phyloP scores from a whole-genome alignment of 64 coral and sea anemone species.

The Porites lutea region DNA sequence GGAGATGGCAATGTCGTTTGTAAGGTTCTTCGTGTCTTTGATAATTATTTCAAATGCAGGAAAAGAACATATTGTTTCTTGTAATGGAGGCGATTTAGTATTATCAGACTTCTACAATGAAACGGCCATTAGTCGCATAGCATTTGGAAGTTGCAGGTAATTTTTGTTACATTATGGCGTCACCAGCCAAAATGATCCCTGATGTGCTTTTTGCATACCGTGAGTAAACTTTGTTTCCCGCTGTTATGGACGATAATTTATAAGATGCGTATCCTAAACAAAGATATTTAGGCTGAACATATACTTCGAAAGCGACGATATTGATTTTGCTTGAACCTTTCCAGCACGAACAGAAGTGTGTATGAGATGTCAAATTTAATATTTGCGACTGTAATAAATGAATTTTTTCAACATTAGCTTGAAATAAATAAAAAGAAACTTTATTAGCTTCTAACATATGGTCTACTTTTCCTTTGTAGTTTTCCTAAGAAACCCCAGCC shows the following conservation, averaged over 20 bases:
- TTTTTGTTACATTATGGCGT: conserved; percentile 1
- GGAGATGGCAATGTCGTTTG: background rate
- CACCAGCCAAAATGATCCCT: background rate
- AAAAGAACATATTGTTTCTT: background rate
- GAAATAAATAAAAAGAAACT: no score
- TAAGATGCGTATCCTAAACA: no score
- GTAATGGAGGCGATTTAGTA: background rate
- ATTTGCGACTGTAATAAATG: no score
- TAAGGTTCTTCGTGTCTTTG: conserved; percentile 2
- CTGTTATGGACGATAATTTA: background rate
- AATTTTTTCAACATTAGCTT: no score
- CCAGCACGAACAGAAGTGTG: no score
- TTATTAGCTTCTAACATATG: background rate
- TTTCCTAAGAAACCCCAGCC: conserved; percentile 75
- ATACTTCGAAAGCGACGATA: no score
- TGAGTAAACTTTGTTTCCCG: background rate
- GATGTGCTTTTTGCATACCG: no score
- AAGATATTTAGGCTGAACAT: no score
- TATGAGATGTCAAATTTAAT: no score
- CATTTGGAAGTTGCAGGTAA: conserved; percentile 89
- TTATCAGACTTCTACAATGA: conserved; percentile 72
- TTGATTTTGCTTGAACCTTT: no score
- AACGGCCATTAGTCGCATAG: conserved; percentile 67
- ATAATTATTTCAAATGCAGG: background rate
- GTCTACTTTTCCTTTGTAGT: background rate